A percentile compares a stretch with the other conserved stretches of the same genome.
Conservation (phyloP, 2,113 vertebrate genomes). For the Neofelis nebulosa region DNA sequence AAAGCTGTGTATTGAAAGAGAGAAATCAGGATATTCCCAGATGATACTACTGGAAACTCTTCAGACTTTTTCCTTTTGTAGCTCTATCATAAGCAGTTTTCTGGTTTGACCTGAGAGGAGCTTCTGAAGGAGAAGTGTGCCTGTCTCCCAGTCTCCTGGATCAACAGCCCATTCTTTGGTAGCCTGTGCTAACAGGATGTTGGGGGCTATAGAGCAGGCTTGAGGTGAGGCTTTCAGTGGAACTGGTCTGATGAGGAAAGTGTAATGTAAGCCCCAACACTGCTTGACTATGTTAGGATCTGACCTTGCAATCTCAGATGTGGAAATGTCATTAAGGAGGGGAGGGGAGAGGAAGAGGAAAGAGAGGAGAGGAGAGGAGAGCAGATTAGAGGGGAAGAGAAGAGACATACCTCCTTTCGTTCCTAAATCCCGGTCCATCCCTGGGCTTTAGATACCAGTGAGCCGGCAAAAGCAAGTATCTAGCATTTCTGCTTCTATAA, state of each 20-base stretch:
- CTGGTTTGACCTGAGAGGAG: not conserved
- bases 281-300: not conserved
- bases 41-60: not conserved
- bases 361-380: not conserved
- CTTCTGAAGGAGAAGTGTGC: not conserved
- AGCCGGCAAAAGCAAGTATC: not conserved
- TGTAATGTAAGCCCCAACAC: not conserved
- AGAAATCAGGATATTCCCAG: not conserved
- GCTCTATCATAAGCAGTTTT: not conserved
- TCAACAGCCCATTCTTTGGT: not conserved
- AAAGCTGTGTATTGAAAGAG: not conserved
- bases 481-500: not conserved
- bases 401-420: not conserved
- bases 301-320: not conserved
- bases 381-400: not conserved
- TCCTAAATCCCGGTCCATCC: not conserved
- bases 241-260: not conserved
- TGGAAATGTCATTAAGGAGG: not conserved
- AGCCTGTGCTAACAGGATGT: not conserved
- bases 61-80: not conserved
- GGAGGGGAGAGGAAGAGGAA: fast-evolving
- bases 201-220: not conserved
- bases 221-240: not conserved
- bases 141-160: not conserved
- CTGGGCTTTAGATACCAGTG: not conserved